Percentiles rank a stretch among this genome's conserved stretches.
Evolutionary conservation across 2,888 invertebrate genomes (phyloP).

Genomic region (Stegana nigrithorax): DNA sequence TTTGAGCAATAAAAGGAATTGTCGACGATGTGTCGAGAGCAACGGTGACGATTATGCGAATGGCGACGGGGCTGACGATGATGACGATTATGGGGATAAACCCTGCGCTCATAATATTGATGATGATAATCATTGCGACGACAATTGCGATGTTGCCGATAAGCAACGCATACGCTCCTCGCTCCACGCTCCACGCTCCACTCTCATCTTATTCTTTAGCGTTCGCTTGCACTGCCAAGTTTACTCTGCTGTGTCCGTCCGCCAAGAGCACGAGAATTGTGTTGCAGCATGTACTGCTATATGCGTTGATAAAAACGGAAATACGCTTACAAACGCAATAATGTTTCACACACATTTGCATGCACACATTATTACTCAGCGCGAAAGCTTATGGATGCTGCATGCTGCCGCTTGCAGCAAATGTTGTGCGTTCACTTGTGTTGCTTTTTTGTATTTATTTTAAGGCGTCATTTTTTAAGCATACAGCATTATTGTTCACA

Average conservation of each 20-base stretch:
- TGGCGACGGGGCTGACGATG: conserved; percentile 7
- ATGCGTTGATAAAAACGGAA: conserved; percentile 16
- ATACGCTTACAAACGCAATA: conserved; percentile 17
- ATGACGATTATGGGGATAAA: too few relatives aligned
- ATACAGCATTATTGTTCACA: conserved; percentile 8
- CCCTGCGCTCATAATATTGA: too few relatives aligned
- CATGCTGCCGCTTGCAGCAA: conserved; percentile 15
- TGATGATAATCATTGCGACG: conserved; percentile 7
- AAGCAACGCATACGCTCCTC: conserved; percentile 24
- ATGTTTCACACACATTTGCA: conserved; percentile 13
- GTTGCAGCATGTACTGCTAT: too few relatives aligned
- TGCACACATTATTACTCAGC: conserved; percentile 20
- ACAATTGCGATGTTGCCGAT: conserved; percentile 21
- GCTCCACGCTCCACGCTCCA: neutral
- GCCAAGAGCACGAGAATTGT: too few relatives aligned
- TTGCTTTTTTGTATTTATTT: conserved; percentile 21
- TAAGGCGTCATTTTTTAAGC: conserved; percentile 18
- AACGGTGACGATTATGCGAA: conserved; percentile 15
- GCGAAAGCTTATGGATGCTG: too few relatives aligned
- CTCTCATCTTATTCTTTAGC: neutral
- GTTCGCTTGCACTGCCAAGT: neutral
- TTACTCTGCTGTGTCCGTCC: neutral
- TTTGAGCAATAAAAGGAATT: conserved; percentile 50
- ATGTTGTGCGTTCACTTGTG: conserved; percentile 33
- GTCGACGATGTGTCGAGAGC: conserved; percentile 22